Conservation (phyloP, 64 coral and sea anemone genomes). For the Pocillopora damicornis region DNA sequence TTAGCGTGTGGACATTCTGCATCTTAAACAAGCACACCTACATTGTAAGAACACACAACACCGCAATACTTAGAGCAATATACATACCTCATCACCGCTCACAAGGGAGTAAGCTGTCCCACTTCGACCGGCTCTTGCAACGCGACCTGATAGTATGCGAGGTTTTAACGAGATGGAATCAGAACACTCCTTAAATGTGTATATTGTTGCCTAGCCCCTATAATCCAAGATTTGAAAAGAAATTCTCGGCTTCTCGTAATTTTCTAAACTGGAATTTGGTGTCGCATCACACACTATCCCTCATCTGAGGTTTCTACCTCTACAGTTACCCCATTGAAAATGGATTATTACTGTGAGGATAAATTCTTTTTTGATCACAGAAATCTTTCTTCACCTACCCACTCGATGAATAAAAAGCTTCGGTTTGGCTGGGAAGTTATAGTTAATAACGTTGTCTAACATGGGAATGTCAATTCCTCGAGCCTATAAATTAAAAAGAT, state of each 20-base stretch:
- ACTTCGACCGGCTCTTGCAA: slow-evolving; percentile 85
- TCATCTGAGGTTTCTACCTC: no score
- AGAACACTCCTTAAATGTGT: neutral
- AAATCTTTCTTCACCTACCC: slow-evolving; percentile 51
- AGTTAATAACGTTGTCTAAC: slow-evolving; percentile 99
- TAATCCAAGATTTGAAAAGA: neutral
- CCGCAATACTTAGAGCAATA: neutral
- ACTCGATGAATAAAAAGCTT: slow-evolving; percentile 97
- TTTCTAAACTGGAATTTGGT: no score
- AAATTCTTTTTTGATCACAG: no score
- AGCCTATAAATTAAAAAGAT: slow-evolving; percentile 31
- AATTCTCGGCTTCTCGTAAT: no score
- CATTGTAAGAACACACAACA: neutral
- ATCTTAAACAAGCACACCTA: no score
- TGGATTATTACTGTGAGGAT: neutral
- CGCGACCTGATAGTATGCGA: slow-evolving; percentile 59
- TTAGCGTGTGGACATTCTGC: no score
- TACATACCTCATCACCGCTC: slow-evolving; percentile 82
- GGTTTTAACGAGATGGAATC: neutral
- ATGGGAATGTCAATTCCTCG: slow-evolving; percentile 97
- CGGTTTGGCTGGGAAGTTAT: slow-evolving; percentile 88
- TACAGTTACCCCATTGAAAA: no score
- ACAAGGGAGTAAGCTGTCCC: slow-evolving; percentile 89
- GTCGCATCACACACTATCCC: no score
- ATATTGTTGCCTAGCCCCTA: no score